These are phyloP conservation scores for Rhopalosiphum nymphaeae DNA, from an alignment of 2,888 invertebrate genomes.

Conservation along the genomic window DNA sequence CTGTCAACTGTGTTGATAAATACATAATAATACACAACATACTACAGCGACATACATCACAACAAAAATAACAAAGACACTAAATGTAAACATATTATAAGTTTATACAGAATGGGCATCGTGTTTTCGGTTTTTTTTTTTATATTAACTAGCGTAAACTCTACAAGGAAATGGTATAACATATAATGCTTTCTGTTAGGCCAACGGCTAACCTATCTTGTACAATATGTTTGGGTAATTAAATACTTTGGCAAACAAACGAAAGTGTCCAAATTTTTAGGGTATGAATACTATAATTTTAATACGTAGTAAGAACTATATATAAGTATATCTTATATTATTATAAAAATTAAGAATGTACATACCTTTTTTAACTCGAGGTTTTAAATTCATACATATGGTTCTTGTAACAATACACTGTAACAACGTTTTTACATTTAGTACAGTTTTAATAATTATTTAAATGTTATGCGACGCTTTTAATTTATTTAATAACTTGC, in stretches of 20 bases:
- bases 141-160: neutral
- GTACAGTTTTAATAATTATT: neutral
- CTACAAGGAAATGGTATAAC: neutral
- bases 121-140: neutral
- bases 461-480: neutral
- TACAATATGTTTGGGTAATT: neutral
- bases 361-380: slow-evolving; percentile 60
- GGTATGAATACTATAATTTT: neutral
- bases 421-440: slow-evolving; percentile 26
- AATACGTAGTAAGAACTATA: neutral
- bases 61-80: neutral
- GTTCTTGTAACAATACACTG: slow-evolving; percentile 62
- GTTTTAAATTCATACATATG: slow-evolving; percentile 63
- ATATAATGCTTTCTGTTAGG: neutral
- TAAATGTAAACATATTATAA: neutral
- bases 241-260: neutral
- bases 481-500: slow-evolving; percentile 35
- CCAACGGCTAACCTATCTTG: neutral
- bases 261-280: neutral
- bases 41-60: neutral
- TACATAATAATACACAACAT: neutral
- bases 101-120: neutral
- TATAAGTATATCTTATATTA: neutral
- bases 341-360: neutral
- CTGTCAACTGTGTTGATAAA: neutral